These are phyloP conservation scores for Abramis brama DNA, from an alignment of 2,113 vertebrate genomes.

Conservation along the genomic window DNA sequence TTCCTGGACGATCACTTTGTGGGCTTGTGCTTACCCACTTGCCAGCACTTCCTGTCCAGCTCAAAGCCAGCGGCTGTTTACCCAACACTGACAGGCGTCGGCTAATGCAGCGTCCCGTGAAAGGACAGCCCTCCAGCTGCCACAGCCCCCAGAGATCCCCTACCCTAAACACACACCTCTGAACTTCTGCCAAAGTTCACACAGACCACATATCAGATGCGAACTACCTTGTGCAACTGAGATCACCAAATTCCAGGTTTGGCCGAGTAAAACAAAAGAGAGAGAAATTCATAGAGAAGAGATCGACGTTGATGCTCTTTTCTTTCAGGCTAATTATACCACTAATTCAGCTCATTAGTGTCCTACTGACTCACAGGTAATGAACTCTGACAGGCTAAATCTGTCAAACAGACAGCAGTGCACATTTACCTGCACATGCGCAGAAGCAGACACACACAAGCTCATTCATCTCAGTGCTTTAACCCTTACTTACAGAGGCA, in stretches of 20 bases:
- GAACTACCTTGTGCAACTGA: not conserved
- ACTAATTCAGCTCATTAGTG: conserved; percentile 68
- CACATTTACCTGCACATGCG: conserved; percentile 51
- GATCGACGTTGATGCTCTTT: conserved; percentile 58
- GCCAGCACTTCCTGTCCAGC: conserved; percentile 82
- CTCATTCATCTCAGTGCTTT: conserved; percentile 22
- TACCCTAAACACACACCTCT: conserved; percentile 33
- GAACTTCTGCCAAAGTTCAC: not conserved
- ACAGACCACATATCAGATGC: not conserved
- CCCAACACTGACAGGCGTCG: conserved; percentile 69
- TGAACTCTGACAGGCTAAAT: conserved; percentile 67
- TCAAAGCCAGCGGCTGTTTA: conserved; percentile 77
- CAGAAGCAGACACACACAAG: conserved; percentile 14
- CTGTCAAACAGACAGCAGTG: conserved; percentile 63
- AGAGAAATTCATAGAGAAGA: conserved; percentile 53
- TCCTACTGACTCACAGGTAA: conserved; percentile 63
- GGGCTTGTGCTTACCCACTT: conserved; percentile 77
- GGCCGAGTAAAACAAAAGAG: not conserved
- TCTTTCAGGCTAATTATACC: conserved; percentile 68
- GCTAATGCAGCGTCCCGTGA: conserved; percentile 61
- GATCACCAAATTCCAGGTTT: conserved; percentile 17
- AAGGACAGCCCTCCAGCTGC: conserved; percentile 83
- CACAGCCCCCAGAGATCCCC: conserved; percentile 70
- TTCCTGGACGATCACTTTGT: conserved; percentile 83
- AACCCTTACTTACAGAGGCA: conserved; percentile 1